phyloP scores from a whole-genome alignment of 2,113 vertebrate genomes.

The Rhodinocichla rosea region DNA sequence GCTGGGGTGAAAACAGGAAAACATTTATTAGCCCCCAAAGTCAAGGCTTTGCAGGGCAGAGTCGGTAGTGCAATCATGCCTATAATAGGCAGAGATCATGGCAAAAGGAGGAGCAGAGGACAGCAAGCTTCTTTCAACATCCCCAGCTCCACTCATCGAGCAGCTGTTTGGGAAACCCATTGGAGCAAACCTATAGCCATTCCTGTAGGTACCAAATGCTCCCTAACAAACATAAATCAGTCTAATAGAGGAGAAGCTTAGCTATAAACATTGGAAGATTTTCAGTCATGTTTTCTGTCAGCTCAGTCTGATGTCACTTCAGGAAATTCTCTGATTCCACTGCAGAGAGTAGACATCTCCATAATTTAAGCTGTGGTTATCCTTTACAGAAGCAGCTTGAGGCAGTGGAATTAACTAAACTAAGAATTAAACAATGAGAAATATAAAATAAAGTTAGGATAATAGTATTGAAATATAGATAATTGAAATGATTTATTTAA shows the following conservation, averaged over 20 bases:
- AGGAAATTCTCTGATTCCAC: not conserved
- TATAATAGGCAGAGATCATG: not conserved
- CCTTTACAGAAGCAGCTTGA: not conserved
- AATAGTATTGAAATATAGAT: not conserved
- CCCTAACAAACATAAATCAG: not conserved
- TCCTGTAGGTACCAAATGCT: not conserved
- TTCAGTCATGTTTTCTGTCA: not conserved
- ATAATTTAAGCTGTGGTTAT: not conserved
- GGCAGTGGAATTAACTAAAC: not conserved
- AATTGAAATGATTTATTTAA: not conserved
- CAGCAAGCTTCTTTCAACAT: not conserved
- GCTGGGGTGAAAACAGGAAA: not conserved
- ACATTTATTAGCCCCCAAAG: not conserved
- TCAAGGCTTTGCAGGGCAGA: not conserved
- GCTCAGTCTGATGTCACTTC: not conserved
- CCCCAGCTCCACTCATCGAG: not conserved
- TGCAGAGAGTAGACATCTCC: not conserved
- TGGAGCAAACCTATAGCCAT: not conserved
- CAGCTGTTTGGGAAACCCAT: not conserved
- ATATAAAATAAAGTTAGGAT: not conserved
- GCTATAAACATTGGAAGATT: not conserved
- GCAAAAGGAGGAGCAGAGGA: not conserved
- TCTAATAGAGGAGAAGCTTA: not conserved
- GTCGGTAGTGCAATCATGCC: not conserved
- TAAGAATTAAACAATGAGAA: not conserved